Evolutionary conservation across 2,888 invertebrate genomes (phyloP).

Genomic region (Disparrhopalites patrizii): DNA sequence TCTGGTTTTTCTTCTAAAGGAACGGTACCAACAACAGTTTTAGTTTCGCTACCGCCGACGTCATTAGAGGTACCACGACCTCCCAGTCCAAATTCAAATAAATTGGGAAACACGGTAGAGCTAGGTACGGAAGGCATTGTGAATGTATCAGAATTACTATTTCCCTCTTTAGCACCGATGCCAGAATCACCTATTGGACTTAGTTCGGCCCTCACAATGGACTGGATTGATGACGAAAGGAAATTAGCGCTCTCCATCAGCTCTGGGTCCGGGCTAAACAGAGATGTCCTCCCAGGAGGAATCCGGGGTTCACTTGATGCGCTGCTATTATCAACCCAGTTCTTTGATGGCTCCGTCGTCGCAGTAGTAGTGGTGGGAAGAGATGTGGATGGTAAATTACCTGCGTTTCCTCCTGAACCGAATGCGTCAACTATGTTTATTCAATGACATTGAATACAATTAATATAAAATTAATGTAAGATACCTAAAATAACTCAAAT

Average conservation of each 20-base stretch:
- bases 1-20: not conserved
- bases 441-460: no score
- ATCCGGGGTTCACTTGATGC: slow-evolving; percentile 6
- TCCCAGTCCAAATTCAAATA: slow-evolving; percentile 13
- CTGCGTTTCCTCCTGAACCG: not conserved
- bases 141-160: not conserved
- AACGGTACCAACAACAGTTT: not conserved
- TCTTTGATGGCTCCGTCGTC: not conserved
- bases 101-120: slow-evolving; percentile 15
- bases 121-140: not conserved
- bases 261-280: slow-evolving; percentile 28
- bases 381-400: slow-evolving; percentile 12
- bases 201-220: slow-evolving; percentile 3
- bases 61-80: slow-evolving; percentile 4
- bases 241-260: slow-evolving; percentile 10
- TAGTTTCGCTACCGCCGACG: not conserved
- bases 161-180: slow-evolving; percentile 16
- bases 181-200: slow-evolving; percentile 22
- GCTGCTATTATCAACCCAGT: slow-evolving; percentile 12
- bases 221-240: slow-evolving; percentile 8
- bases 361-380: slow-evolving; percentile 12
- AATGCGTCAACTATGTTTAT: not conserved
- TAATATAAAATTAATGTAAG: no score
- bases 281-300: slow-evolving; percentile 16
- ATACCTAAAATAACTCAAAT: no score